A percentile compares a stretch with the other conserved stretches of the same genome.
Conservation (phyloP, 2,797 vertebrate genomes). For the Lagorchestes hirsutus region DNA sequence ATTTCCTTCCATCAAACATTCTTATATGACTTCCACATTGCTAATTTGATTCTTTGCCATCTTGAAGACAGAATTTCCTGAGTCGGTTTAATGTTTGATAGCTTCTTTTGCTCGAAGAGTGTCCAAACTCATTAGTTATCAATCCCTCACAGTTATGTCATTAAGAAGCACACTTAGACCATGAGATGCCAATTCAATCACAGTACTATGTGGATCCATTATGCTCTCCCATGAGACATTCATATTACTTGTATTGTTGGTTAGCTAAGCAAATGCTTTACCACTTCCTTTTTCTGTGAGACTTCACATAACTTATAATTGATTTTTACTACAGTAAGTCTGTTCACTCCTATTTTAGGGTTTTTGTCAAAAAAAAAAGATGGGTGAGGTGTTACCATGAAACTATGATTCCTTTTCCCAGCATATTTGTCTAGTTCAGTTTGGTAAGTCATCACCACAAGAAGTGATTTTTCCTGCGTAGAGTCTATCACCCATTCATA, state of each 20-base stretch:
- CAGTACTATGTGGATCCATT: neutral
- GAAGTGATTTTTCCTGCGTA: neutral
- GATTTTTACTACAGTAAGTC: neutral
- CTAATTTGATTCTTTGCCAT: neutral
- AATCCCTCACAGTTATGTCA: neutral
- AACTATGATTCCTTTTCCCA: slow-evolving; percentile 2
- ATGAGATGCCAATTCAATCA: neutral
- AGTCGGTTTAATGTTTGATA: neutral
- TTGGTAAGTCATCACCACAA: neutral
- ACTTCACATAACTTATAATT: slow-evolving; percentile 35
- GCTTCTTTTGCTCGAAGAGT: slow-evolving; percentile 1
- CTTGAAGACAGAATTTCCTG: neutral
- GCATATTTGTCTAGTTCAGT: neutral
- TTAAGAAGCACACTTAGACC: slow-evolving; percentile 11
- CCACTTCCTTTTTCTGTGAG: slow-evolving; percentile 18
- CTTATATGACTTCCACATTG: neutral
- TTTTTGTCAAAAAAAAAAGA: slow-evolving; percentile 16
- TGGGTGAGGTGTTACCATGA: neutral
- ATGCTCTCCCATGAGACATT: neutral
- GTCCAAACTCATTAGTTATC: neutral
- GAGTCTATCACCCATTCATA: slow-evolving; percentile 26
- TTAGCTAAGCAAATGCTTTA: slow-evolving; percentile 20
- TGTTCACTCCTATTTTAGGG: slow-evolving; percentile 27
- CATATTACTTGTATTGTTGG: neutral
- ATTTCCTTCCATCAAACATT: neutral